Percentiles rank a stretch among this genome's conserved stretches.
Conservation (phyloP, 2,888 invertebrate species). For the Drosophila falleni region DNA sequence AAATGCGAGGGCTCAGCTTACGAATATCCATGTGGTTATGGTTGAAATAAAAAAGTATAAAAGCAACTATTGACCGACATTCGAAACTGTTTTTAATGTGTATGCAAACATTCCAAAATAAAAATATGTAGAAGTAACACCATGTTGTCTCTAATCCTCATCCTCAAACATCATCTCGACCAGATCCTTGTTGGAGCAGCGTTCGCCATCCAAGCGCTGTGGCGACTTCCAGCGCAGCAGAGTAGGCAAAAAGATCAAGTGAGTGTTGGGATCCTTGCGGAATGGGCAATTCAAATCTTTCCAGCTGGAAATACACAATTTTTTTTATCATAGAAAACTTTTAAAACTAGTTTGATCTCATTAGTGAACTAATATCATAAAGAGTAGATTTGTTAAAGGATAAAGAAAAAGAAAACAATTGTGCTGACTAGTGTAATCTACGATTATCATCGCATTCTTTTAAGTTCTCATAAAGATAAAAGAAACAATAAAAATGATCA, state of each 20-base stretch:
- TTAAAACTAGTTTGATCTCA: no score
- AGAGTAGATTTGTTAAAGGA: no score
- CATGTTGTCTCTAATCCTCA: conserved; percentile 86
- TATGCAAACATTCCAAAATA: conserved; percentile 45
- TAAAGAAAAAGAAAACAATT: no score
- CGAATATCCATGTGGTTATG: conserved; percentile 99
- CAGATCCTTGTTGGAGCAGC: conserved; percentile 90
- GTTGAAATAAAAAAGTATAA: conserved; percentile 99
- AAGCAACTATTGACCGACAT: conserved; percentile 91
- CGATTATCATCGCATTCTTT: conserved; percentile 13
- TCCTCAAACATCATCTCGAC: conserved; percentile 93
- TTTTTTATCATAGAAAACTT: no score
- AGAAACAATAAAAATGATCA: conserved; percentile 25
- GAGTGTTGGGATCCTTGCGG: conserved; percentile 90
- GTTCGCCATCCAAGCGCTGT: conserved; percentile 91
- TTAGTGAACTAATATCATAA: no score
- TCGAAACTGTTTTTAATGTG: conserved; percentile 27
- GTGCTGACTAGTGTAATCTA: conserved; percentile 2
- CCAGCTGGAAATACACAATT: conserved; percentile 88
- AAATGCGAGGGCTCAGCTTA: conserved; percentile 93
- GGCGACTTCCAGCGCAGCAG: conserved; percentile 92
- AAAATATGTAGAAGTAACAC: conserved; percentile 28
- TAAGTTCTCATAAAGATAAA: conserved; percentile 35
- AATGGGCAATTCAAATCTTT: conserved; percentile 93
- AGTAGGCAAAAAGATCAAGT: conserved; percentile 93